Evolutionary conservation across 1,140 invertebrate species (phyloP).

Genomic region (Drosophila quadrilineata): DNA sequence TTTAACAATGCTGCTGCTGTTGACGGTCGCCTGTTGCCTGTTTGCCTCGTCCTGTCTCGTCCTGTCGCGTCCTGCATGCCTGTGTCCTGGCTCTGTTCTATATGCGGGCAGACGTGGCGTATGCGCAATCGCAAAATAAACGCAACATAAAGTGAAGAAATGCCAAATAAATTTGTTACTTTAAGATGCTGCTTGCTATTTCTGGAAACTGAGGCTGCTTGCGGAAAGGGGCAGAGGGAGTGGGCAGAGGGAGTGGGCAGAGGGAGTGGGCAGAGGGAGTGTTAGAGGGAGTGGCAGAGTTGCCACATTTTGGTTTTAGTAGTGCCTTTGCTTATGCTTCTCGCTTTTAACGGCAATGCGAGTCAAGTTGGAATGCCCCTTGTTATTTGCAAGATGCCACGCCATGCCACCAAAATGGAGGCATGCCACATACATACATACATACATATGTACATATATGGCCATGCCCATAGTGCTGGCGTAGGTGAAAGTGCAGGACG

Average conservation of each 20-base stretch:
- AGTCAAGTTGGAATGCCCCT: too few relatives aligned
- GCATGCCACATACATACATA: not conserved
- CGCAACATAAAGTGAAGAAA: constrained; percentile 68
- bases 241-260: not conserved
- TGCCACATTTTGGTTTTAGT: constrained; percentile 72
- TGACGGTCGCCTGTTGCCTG: not conserved
- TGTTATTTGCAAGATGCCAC: constrained; percentile 22
- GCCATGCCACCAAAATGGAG: not conserved
- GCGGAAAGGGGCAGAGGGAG: not conserved
- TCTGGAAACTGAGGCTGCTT: not conserved
- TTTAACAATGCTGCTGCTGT: constrained; percentile 35
- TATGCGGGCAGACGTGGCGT: constrained; percentile 42
- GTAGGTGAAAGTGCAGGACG: constrained; percentile 40
- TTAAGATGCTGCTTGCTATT: constrained; percentile 49
- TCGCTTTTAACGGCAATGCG: constrained; percentile 23
- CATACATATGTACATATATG: not conserved
- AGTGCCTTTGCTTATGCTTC: constrained; percentile 42
- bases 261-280: not conserved
- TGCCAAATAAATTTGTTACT: constrained; percentile 67
- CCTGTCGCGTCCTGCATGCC: not conserved
- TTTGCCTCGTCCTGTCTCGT: too few relatives aligned
- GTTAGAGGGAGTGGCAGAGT: not conserved
- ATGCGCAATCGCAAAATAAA: constrained; percentile 66
- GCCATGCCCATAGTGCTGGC: not conserved
- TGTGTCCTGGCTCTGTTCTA: not conserved